A percentile compares a stretch with the other conserved stretches of the same genome.
phyloP scores from a whole-genome alignment of 2,888 invertebrate genomes.

The Xestia sexstrigata region DNA sequence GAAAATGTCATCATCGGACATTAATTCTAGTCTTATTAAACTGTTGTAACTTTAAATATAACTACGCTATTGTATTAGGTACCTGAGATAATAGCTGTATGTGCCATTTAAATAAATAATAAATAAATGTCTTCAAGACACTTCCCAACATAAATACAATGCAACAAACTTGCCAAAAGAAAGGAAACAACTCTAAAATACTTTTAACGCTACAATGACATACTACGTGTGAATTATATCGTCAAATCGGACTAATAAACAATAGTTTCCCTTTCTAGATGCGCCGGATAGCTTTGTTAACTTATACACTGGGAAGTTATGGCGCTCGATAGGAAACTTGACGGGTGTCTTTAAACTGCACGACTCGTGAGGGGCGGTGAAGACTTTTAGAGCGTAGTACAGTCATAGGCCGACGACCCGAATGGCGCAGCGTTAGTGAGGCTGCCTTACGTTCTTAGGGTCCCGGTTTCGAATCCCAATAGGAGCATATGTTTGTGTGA shows the following conservation, averaged over 20 bases:
- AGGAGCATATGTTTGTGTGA: too few relatives aligned
- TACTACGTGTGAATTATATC: constrained; percentile 58
- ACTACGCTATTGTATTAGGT: too few relatives aligned
- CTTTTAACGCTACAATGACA: constrained; percentile 51
- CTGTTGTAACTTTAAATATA: too few relatives aligned
- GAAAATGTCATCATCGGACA: neutral
- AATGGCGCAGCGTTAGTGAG: too few relatives aligned
- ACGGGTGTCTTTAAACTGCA: constrained; percentile 45
- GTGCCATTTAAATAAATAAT: too few relatives aligned
- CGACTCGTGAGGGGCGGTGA: constrained; percentile 36
- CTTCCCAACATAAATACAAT: neutral
- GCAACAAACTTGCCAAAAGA: constrained; percentile 12
- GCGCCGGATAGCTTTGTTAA: constrained; percentile 67
- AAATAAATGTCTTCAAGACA: too few relatives aligned
- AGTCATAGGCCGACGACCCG: neutral
- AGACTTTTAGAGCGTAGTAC: constrained; percentile 16
- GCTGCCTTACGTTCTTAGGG: too few relatives aligned
- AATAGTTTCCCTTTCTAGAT: constrained; percentile 67
- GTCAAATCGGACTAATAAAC: constrained; percentile 63
- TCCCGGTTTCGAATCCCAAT: too few relatives aligned
- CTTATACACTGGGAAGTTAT: constrained; percentile 62
- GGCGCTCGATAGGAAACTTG: constrained; percentile 54
- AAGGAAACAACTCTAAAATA: constrained; percentile 39
- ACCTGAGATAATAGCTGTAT: too few relatives aligned
- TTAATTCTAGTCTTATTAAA: too few relatives aligned